Evolutionary conservation across 2,888 invertebrate species (phyloP).

Genomic region (Zaprionus obscuricornis): DNA sequence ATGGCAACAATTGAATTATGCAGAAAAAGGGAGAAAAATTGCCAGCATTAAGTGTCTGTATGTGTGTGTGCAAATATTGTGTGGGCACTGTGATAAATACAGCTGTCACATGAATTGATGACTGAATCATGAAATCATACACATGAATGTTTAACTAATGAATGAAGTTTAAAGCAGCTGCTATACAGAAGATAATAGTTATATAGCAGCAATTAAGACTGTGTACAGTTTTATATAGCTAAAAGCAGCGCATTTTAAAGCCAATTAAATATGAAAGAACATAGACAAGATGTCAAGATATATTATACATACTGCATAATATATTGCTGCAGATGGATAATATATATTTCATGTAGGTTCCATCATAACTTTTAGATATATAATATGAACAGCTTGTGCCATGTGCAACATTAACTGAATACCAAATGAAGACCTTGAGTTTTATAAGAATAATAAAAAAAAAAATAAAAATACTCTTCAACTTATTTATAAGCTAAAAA

Average conservation of each 20-base stretch:
- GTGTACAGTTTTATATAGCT: too few species aligned
- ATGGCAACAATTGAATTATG: conserved; percentile 42
- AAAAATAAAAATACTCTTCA: conserved; percentile 28
- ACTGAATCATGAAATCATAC: conserved; percentile 3
- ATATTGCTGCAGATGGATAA: conserved; percentile 15
- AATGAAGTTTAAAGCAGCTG: not conserved
- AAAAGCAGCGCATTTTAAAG: too few species aligned
- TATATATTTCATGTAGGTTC: conserved; percentile 22
- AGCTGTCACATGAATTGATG: conserved; percentile 44
- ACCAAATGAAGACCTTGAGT: conserved; percentile 37
- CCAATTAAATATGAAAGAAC: too few species aligned
- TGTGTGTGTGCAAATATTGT: conserved; percentile 33
- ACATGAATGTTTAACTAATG: too few species aligned
- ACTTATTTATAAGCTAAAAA: conserved; percentile 8
- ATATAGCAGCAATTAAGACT: too few species aligned
- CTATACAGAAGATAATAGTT: too few species aligned
- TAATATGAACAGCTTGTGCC: conserved; percentile 39
- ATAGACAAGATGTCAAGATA: too few species aligned
- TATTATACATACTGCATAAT: conserved; percentile 19
- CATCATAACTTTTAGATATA: conserved; percentile 1
- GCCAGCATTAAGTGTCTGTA: conserved; percentile 4
- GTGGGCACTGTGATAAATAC: conserved; percentile 44
- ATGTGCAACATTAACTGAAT: conserved; percentile 37
- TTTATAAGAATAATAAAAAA: conserved; percentile 39
- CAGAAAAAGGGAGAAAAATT: too few species aligned